These are phyloP conservation scores for Spodoptera litura DNA, from an alignment of 1,140 invertebrate species.

Conservation along the genomic window DNA sequence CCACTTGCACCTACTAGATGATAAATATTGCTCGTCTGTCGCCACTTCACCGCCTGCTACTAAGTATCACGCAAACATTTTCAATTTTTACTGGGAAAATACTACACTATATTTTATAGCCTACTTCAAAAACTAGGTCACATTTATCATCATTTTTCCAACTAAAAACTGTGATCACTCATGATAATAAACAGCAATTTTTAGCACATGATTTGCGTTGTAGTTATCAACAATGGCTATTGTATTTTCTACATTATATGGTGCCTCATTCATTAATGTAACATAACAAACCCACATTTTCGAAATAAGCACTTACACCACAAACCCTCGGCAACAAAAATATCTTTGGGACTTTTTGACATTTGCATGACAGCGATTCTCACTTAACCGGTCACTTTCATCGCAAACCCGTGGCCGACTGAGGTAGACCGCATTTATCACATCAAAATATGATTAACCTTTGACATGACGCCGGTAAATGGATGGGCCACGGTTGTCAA, in stretches of 20 bases:
- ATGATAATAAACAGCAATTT: neutral
- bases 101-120: neutral
- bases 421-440: conserved; percentile 32
- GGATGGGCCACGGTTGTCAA: conserved; percentile 9
- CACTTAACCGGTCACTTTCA: conserved; percentile 28
- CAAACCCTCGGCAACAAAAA: neutral
- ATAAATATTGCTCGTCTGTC: conserved; percentile 43
- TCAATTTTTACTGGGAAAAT: conserved; percentile 15
- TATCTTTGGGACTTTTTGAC: conserved; percentile 27
- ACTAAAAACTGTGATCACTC: neutral
- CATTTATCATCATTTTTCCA: too few species aligned
- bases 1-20: conserved; percentile 44
- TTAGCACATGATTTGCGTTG: neutral
- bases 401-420: conserved; percentile 8
- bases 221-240: too few species aligned
- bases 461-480: conserved; percentile 21
- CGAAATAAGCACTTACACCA: neutral
- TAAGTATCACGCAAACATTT: conserved; percentile 40
- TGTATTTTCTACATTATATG: too few species aligned
- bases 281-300: neutral
- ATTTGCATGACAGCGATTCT: conserved; percentile 35
- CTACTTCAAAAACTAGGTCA: neutral
- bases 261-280: neutral
- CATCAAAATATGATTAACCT: conserved; percentile 38
- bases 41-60: conserved; percentile 27